Base-by-base conservation (phyloP, 2,113 vertebrate genomes). In the Acrocephalus arundinaceus region DNA sequence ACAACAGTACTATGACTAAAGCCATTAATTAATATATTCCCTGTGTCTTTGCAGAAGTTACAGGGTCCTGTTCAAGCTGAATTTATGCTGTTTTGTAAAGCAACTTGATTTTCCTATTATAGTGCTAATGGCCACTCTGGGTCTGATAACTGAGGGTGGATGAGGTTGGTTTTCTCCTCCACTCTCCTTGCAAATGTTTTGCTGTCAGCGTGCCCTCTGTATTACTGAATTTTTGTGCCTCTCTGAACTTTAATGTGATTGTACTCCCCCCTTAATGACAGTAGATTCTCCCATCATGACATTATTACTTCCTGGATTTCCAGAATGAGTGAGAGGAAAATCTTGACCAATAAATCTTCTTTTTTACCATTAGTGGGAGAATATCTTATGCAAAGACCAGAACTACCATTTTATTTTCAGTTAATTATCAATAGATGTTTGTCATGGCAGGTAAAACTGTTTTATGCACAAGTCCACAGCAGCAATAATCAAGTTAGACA, bases 11-110 rank as follows among this genome's bases (percentile, higher is more conserved):
- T 90, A 75, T 91, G 94, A 96, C 92, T 92, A 90, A 92, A 92
- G 90, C 85, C 85, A 92, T 96, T 94, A 97, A 94, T 95, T 91
- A 93, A 84, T 86, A 54, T 24, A 75, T 84, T 93, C 75, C 59
- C 66, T 22, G 48, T 81, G 92, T 90, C 92, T 95, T 94, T 92
- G 73, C 73, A 70, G 90, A 92, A 96, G 80, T 89, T 89, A 37
- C 7, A 27, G 89, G 18, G 80, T 90, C 83, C 73, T 89, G 70
- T 58, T 88, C 73, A 41, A 35, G 39, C 76, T 70, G 62, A 82
- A 92, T 88, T 91, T 49, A 35, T 20, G 43, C n/a, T 51, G n/a
- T 6, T 95, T 62, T 55, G 45, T 83, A 27, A 65, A 65, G 82
- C 33, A 91, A 66, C 41, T 66, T 33, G 65, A 48, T 87, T 94